Evolutionary conservation across 2,888 invertebrate species (phyloP).

Genomic region (Periphyllus acericola): DNA sequence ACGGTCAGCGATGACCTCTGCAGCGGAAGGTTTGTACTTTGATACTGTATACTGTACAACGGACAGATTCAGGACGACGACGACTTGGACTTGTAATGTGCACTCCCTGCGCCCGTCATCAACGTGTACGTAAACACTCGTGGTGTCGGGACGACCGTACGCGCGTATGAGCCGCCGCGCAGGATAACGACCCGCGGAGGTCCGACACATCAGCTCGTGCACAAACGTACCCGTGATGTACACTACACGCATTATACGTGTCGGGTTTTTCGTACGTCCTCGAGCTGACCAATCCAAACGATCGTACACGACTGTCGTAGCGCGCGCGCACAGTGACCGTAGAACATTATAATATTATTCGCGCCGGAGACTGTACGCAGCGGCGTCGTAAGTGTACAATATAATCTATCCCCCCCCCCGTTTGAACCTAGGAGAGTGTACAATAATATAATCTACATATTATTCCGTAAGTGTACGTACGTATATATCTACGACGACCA

Average conservation of each 20-base stretch:
- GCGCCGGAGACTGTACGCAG: too few species aligned
- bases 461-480: too few species aligned
- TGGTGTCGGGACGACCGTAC: not conserved
- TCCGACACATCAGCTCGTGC: not conserved
- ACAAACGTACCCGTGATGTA: too few species aligned
- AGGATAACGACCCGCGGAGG: not conserved
- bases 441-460: too few species aligned
- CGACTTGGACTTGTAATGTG: too few species aligned
- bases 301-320: not conserved
- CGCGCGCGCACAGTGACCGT: not conserved
- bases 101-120: not conserved
- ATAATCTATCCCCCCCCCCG: too few species aligned
- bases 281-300: not conserved
- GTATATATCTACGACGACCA: not conserved
- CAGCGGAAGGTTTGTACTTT: not conserved
- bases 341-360: not conserved
- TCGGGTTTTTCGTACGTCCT: not conserved
- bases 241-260: not conserved
- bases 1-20: slow-evolving; percentile 59
- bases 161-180: too few species aligned
- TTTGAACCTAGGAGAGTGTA: too few species aligned
- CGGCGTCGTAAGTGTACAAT: too few species aligned
- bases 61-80: slow-evolving; percentile 2
- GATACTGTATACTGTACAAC: not conserved
- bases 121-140: not conserved